These are phyloP conservation scores for Parthenolecanium corni DNA, from an alignment of 2,888 invertebrate species.

Conservation along the genomic window DNA sequence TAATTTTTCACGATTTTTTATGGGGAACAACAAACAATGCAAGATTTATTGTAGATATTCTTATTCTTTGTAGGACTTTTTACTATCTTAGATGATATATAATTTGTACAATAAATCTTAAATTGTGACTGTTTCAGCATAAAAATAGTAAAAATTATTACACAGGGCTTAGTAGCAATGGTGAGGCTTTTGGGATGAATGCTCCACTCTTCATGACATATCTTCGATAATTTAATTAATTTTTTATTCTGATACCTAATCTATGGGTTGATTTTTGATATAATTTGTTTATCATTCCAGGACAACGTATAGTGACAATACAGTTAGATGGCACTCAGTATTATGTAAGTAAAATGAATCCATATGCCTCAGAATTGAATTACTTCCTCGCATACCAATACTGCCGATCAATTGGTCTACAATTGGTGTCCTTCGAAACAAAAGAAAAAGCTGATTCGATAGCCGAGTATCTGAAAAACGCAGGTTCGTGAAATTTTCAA, in stretches of 20 bases:
- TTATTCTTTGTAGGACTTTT: too few species aligned
- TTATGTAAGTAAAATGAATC: slow-evolving; percentile 76
- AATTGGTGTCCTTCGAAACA: slow-evolving; percentile 73
- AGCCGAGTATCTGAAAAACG: slow-evolving; percentile 68
- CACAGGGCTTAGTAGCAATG: too few species aligned
- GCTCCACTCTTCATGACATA: too few species aligned
- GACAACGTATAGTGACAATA: slow-evolving; percentile 75
- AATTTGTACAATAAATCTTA: too few species aligned
- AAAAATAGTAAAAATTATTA: too few species aligned
- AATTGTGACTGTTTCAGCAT: too few species aligned
- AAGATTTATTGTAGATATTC: too few species aligned
- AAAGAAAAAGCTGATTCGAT: slow-evolving; percentile 77
- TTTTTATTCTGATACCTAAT: neutral
- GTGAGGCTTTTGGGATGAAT: too few species aligned
- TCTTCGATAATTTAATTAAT: too few species aligned
- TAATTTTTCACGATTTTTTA: too few species aligned
- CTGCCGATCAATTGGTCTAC: slow-evolving; percentile 72
- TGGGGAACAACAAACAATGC: too few species aligned
- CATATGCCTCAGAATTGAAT: slow-evolving; percentile 73
- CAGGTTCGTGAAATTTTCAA: slow-evolving; percentile 49
- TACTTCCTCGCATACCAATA: slow-evolving; percentile 80
- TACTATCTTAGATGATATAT: too few species aligned
- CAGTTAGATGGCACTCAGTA: slow-evolving; percentile 75
- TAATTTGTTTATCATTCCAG: slow-evolving; percentile 40
- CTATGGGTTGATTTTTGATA: neutral